Conservation (phyloP, 2,797 vertebrate species). For the Cyclura pinguis region DNA sequence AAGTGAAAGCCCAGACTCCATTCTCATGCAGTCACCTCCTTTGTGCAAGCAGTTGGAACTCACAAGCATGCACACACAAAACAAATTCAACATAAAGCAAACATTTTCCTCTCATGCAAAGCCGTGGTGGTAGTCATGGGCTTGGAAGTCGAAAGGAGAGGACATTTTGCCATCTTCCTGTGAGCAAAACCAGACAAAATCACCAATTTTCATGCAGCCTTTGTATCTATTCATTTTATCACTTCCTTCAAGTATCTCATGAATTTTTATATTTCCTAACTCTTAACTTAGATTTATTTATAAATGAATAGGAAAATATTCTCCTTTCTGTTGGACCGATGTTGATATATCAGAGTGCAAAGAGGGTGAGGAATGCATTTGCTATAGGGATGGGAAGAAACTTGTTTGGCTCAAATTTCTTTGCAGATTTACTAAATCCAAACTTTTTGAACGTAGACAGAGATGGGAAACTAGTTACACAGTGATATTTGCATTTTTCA, state of each 20-base stretch:
- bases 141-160: not conserved
- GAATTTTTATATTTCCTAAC: slow-evolving; percentile 10
- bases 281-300: slow-evolving; percentile 8
- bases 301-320: slow-evolving; percentile 11
- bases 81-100: not conserved
- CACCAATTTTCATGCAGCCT: not conserved
- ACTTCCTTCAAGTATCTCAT: not conserved
- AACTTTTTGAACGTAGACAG: not conserved
- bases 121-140: not conserved
- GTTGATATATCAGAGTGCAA: not conserved
- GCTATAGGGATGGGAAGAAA: not conserved
- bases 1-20: slow-evolving; percentile 6
- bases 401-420: not conserved
- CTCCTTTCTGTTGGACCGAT: not conserved
- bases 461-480: not conserved
- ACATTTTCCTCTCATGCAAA: slow-evolving; percentile 2
- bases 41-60: not conserved
- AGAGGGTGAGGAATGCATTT: not conserved
- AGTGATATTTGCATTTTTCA: not conserved
- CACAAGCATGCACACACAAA: too few relatives aligned
- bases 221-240: not conserved
- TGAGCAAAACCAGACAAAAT: not conserved
- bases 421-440: not conserved
- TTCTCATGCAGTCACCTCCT: not conserved
- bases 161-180: not conserved